Conservation (phyloP, 2,113 vertebrate species). For the Rhinichthys klamathensis region DNA sequence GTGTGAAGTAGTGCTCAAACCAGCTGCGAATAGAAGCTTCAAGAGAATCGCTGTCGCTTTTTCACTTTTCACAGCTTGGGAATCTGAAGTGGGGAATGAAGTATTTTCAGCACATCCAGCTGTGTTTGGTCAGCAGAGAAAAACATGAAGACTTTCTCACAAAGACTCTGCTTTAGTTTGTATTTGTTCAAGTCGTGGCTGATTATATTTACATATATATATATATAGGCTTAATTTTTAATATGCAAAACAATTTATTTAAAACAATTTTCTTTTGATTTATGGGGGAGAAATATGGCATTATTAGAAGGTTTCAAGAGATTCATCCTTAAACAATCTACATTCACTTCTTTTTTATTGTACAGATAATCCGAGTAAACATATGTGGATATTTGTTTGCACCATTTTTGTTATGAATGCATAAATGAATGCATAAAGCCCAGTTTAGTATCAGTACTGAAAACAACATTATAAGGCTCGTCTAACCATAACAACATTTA, state of each 20-base stretch:
- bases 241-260: too few species aligned
- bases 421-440: not conserved
- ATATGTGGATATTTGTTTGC: not conserved
- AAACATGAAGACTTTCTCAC: not conserved
- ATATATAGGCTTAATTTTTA: too few species aligned
- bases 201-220: too few species aligned
- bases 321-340: not conserved
- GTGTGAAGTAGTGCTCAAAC: slow-evolving; percentile 18
- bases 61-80: slow-evolving; percentile 24
- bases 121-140: not conserved
- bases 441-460: not conserved
- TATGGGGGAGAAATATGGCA: not conserved
- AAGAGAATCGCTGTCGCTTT: not conserved
- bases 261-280: not conserved
- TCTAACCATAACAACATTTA: not conserved
- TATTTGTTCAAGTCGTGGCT: too few species aligned
- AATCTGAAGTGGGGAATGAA: slow-evolving; percentile 4
- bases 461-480: not conserved
- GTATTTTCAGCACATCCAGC: not conserved
- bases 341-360: not conserved
- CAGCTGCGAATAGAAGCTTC: not conserved
- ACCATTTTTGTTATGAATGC: not conserved
- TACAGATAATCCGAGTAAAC: not conserved
- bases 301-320: not conserved
- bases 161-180: not conserved